phyloP scores from a whole-genome alignment of 1,140 invertebrate genomes.

The Lepidurus packardi region DNA sequence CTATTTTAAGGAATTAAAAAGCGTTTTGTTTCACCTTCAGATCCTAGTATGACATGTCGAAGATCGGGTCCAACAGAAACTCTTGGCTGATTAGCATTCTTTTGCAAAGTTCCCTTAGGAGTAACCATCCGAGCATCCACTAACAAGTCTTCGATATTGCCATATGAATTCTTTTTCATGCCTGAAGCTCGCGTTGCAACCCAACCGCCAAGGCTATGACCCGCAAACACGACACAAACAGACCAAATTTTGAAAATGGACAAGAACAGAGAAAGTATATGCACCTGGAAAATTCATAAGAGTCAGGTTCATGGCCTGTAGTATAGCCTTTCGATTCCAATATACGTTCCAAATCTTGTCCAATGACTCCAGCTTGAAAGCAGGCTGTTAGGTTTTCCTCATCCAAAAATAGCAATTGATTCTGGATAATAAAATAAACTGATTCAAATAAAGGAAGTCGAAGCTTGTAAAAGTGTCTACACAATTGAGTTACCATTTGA shows the following conservation, averaged over 20 bases:
- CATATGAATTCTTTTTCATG: constrained; percentile 99
- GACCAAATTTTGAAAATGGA: neutral
- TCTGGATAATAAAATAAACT: constrained; percentile 45
- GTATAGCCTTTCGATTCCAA: constrained; percentile 65
- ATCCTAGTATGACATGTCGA: constrained; percentile 92
- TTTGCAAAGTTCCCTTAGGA: constrained; percentile 74
- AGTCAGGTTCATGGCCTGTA: constrained; percentile 92
- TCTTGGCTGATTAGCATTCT: constrained; percentile 74
- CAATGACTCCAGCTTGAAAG: constrained; percentile 85
- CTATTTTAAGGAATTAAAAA: constrained; percentile 29
- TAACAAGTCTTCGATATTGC: constrained; percentile 93
- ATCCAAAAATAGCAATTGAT: constrained; percentile 90
- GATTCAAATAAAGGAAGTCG: constrained; percentile 28
- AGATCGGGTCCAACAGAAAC: constrained; percentile 92
- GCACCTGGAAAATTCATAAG: constrained; percentile 85
- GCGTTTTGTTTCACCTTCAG: constrained; percentile 63
- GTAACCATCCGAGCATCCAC: constrained; percentile 87
- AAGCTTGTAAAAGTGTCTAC: neutral
- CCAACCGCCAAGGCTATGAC: constrained; percentile 91
- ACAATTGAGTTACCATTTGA: constrained; percentile 64
- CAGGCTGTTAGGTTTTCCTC: constrained; percentile 76
- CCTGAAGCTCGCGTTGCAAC: constrained; percentile 95
- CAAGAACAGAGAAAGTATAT: neutral
- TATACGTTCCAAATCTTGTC: constrained; percentile 83
- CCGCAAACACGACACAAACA: neutral